A percentile compares a stretch with the other conserved stretches of the same genome.
These are phyloP conservation scores for Caenorhabditis remanei DNA, from an alignment of 1,140 invertebrate genomes.

Conservation along the genomic window DNA sequence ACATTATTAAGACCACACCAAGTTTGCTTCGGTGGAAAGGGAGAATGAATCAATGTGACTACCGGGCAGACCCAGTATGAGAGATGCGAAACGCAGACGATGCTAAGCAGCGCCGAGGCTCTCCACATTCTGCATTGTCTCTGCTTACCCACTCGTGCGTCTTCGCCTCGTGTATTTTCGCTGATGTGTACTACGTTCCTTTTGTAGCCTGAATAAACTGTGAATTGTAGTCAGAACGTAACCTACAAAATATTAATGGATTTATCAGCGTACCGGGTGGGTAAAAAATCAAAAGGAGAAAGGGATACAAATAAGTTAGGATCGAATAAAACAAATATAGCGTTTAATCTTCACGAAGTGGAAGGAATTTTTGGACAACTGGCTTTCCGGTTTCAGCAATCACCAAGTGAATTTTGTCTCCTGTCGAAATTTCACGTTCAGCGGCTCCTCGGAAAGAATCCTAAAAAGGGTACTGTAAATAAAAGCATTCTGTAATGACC, in stretches of 20 bases:
- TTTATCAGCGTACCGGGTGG: conserved; percentile 14
- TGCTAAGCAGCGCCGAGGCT: conserved; percentile 29
- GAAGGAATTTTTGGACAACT: conserved; percentile 79
- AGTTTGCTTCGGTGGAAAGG: background rate
- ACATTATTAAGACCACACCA: background rate
- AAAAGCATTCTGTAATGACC: background rate
- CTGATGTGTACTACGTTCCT: background rate
- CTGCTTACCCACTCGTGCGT: background rate
- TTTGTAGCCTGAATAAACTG: background rate
- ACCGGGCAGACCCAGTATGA: background rate
- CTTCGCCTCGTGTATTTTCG: conserved; percentile 15
- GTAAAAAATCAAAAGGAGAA: conserved; percentile 51
- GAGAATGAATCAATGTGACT: conserved; percentile 17
- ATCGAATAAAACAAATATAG: conserved; percentile 23
- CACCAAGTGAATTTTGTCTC: conserved; percentile 89
- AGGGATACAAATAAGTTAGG: conserved; percentile 29
- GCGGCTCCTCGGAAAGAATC: conserved; percentile 96
- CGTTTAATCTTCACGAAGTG: conserved; percentile 78
- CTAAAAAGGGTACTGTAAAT: conserved; percentile 76
- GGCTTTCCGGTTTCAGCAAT: conserved; percentile 90
- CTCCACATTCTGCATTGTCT: background rate
- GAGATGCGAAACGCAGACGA: conserved; percentile 27
- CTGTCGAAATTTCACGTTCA: conserved; percentile 96
- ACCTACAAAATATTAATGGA: background rate
- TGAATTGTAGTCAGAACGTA: background rate